Evolutionary conservation across 2,888 invertebrate species (phyloP), one percentile per base, ranked within the genome.

Genomic region (Alviniconcha strummeri): DNA sequence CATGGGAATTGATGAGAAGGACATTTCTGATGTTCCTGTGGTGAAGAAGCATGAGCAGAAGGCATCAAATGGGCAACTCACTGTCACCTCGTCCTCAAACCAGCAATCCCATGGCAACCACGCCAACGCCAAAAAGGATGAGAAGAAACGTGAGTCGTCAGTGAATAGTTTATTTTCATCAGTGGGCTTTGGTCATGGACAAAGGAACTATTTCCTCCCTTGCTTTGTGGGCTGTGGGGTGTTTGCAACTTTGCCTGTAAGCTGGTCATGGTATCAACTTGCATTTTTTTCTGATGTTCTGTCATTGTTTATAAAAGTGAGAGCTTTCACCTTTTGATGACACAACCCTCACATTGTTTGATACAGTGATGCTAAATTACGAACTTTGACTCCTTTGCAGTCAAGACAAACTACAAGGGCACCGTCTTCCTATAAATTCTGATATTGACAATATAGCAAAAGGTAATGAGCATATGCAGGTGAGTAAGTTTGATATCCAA

Each of bases 1-100:
- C 75, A 96, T 99, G 96, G 99, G 98, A 85, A 98, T 98, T 89
- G 92, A 93, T 81, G 92, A 92, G 83, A 90, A 89, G 56, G 93
- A 93, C 86, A 92, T 93, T 79, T 89, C 89, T 8, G 92, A 93
- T 83, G 92, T 92, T 17, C 92, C 92, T 3, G 85, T 89, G 17
- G 87, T 89, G 69, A 85, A 84, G 13, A 84, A 83, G 55, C 83
- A 86, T 54, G 80, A 69, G 11, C 80, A 84, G 72, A 69, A 87
- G 69, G 85, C 89, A 9, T 87, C 88, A 54, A 90, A 90, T 84
- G 89, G 89, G 5, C 90, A 90, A 84, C 77, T 88, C 56, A 86
- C 87, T 7, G 84, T 86, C 67, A 84, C 84, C n/a, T 84, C 89
- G 1, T 52, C 83, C 64, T 64, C 72, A 60, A 64, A 74, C 78